Percentiles rank a stretch among this genome's conserved stretches.
phyloP scores from a whole-genome alignment of 2,113 vertebrate species.

The Strix uralensis region DNA sequence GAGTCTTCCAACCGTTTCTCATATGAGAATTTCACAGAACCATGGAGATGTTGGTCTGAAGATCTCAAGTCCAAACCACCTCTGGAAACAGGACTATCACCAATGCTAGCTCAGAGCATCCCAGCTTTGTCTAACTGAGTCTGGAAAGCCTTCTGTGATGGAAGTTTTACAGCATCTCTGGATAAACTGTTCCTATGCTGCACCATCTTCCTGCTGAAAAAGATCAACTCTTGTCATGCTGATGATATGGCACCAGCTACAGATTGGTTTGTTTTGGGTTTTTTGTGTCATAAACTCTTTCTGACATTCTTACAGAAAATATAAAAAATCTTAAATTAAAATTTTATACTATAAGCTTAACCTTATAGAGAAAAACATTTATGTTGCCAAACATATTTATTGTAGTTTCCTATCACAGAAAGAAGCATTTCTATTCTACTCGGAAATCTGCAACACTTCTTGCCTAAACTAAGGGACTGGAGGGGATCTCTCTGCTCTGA shows the following conservation, averaged over 20 bases:
- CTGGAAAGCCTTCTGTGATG: neutral
- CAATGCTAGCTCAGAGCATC: neutral
- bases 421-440: neutral
- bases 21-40: neutral
- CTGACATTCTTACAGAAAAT: neutral
- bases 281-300: neutral
- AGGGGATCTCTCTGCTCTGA: neutral
- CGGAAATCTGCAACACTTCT: neutral
- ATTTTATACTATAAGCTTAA: neutral
- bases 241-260: neutral
- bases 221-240: neutral
- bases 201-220: neutral
- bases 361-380: neutral
- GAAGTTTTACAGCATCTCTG: neutral
- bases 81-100: neutral
- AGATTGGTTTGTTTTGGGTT: neutral
- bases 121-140: neutral
- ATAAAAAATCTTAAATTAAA: neutral
- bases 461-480: neutral
- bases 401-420: neutral
- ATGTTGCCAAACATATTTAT: neutral
- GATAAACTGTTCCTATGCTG: neutral
- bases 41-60: neutral
- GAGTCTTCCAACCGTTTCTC: neutral
- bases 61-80: rapidly evolving